These are phyloP conservation scores for Sabatieria punctata DNA, from an alignment of 2,888 invertebrate species.

Conservation along the genomic window DNA sequence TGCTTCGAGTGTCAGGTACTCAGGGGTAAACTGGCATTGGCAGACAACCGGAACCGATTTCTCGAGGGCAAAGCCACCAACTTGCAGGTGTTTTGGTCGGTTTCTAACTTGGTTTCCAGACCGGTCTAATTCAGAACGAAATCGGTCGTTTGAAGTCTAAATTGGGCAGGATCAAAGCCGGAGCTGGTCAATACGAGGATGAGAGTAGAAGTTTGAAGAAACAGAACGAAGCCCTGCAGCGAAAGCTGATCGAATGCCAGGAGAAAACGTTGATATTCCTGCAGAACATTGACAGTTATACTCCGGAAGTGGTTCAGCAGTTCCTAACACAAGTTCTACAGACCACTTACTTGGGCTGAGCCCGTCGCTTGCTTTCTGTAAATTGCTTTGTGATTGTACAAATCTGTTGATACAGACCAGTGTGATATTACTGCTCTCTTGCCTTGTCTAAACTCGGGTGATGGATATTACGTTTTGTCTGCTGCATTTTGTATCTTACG, in stretches of 20 bases:
- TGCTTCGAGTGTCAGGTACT: neutral
- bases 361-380: too few relatives aligned
- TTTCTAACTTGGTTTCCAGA: too few relatives aligned
- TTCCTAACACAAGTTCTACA: neutral
- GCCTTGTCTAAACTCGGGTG: too few relatives aligned
- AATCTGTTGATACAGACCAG: too few relatives aligned
- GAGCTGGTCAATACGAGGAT: neutral
- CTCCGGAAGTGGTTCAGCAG: neutral
- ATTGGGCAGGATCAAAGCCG: neutral
- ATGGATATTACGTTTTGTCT: too few relatives aligned
- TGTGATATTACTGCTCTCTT: too few relatives aligned
- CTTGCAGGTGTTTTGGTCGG: too few relatives aligned
- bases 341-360: neutral
- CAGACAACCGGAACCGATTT: neutral
- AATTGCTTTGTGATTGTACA: too few relatives aligned
- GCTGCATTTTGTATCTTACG: too few relatives aligned
- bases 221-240: neutral
- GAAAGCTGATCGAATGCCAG: neutral
- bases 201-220: neutral
- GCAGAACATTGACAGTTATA: neutral
- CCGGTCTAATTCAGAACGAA: too few relatives aligned
- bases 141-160: neutral
- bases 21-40: neutral
- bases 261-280: slow-evolving; percentile 1
- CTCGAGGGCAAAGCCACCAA: neutral